Base-by-base conservation (phyloP, 2,888 invertebrate genomes). In the Melitaea athalia region DNA sequence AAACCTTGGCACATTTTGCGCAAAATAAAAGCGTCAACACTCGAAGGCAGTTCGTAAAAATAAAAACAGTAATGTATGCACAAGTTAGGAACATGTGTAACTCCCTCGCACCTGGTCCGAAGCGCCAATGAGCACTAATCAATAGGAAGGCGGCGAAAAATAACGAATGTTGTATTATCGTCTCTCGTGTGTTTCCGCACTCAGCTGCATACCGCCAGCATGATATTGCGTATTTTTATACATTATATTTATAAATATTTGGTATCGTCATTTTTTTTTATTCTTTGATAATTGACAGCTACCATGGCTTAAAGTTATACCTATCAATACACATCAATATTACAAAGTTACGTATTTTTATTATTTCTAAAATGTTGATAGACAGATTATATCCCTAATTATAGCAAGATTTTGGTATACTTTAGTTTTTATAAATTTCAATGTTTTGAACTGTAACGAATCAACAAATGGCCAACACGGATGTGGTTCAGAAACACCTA, bases 121-220 rank as follows among this genome's bases (percentile, higher is more conserved):
- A 72, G 75, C 79, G 75, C 77, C 87, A 90, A 89, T 90, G 86
- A 90, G 89, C 81, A 81, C 90, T 91, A 90, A 91, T 91, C 91
- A 91, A 91, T 91, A 91, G 79, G 81, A 83, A 88, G 89, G 89
- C 88, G 91, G 89, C 87, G 90, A 90, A 91, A 91, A 91, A 91
- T 91, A 91, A 91, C 91, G 89, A 89, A 87, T 88, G 87, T 87
- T 88, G 88, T 88, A 86, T 88, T 90, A 88, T 85, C 80, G 81
- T 79, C 80, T 82, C 83, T 88, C 88, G 88, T 88, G 86, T 86
- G 87, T 86, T 89, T 87, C 87, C 88, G 88, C 79, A 78, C 69
- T 59, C 70, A 59, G 67, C 70, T 67, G 70, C 59, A 43, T 59
- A 70, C 61, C n/a, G 69, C 61, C 52, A 38, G 59, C 67, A 71